These are phyloP conservation scores for Emydoidea blandingii DNA, from an alignment of 2,797 vertebrate genomes.

Conservation along the genomic window DNA sequence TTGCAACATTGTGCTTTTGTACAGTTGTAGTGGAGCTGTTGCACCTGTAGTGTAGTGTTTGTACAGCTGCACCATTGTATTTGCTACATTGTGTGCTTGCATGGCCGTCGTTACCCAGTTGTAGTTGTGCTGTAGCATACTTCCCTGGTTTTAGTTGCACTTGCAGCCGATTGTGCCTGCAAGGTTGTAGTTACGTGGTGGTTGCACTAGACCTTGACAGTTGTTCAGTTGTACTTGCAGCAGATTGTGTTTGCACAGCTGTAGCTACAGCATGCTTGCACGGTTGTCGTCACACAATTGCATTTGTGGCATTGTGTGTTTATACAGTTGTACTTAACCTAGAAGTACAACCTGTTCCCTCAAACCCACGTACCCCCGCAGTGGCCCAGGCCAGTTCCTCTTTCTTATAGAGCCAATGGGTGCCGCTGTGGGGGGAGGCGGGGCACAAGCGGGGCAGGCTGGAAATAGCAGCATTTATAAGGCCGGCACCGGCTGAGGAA, in stretches of 20 bases:
- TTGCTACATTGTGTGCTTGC: rapidly evolving
- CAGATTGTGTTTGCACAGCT: neutral
- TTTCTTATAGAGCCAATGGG: neutral
- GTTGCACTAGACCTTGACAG: no score
- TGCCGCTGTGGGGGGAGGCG: neutral
- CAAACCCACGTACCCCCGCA: no score
- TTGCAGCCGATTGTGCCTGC: no score
- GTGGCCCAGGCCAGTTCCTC: neutral
- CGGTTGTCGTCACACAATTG: neutral
- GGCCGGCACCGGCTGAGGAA: neutral
- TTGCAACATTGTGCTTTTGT: no score
- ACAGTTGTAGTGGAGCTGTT: neutral
- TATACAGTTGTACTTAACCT: no score
- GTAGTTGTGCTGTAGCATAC: no score
- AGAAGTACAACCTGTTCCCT: no score
- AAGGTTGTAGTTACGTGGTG: no score
- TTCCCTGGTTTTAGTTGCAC: no score
- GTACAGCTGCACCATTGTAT: neutral
- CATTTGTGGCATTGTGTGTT: neutral
- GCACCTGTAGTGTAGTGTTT: neutral
- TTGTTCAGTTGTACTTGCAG: neutral
- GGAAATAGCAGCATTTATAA: slow-evolving; percentile 1
- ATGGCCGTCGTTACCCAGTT: no score
- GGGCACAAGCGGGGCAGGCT: neutral
- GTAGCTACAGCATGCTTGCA: no score